Conservation (phyloP, 2,113 vertebrate species). For the Climacteris rufus region DNA sequence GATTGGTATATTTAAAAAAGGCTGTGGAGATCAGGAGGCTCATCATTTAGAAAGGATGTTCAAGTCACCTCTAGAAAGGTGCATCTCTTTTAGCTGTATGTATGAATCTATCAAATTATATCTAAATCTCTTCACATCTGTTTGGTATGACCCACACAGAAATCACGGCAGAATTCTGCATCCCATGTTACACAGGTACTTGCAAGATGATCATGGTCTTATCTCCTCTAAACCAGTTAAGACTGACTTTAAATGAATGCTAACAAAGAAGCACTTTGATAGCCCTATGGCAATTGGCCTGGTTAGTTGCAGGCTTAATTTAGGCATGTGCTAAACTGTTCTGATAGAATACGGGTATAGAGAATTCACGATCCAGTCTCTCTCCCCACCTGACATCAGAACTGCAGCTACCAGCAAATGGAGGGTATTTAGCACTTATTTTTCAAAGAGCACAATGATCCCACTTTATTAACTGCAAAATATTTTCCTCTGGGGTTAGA, state of each 20-base stretch:
- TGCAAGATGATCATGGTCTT: too few relatives aligned
- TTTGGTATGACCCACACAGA: rapidly evolving
- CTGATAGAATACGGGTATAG: rapidly evolving
- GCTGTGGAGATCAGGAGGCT: background rate
- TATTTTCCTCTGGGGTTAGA: background rate
- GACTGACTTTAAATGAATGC: background rate
- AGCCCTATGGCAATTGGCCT: background rate
- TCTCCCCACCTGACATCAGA: background rate
- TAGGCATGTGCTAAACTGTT: background rate
- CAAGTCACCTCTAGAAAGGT: background rate
- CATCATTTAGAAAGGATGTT: background rate
- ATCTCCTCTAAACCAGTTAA: background rate
- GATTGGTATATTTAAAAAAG: background rate
- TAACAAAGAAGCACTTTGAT: background rate
- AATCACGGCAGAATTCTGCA: background rate
- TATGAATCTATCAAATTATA: background rate
- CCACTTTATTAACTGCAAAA: background rate
- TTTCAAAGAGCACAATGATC: background rate
- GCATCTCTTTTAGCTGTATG: background rate
- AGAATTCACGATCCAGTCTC: background rate
- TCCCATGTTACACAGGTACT: rapidly evolving
- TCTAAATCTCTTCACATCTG: background rate
- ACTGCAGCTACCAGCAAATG: background rate
- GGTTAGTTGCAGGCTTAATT: background rate
- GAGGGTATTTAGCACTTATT: background rate